Conservation (phyloP, 2,797 vertebrate genomes). For the Dromococcyx pavoninus region DNA sequence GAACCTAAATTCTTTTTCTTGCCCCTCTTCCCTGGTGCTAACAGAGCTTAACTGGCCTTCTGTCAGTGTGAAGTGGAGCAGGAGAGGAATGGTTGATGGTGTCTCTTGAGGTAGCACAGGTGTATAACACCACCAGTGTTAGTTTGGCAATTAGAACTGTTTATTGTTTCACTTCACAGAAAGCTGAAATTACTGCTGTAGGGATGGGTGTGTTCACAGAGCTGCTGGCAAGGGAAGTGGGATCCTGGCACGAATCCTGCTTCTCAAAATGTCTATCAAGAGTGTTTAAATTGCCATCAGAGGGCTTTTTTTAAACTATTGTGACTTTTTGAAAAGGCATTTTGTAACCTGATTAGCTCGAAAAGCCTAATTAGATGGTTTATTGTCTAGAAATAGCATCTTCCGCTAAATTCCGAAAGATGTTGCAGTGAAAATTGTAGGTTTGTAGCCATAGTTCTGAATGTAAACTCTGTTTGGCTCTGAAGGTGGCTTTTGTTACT, state of each 20-base stretch:
- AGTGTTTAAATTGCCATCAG: background rate
- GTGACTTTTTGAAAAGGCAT: background rate
- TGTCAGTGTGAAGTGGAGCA: background rate
- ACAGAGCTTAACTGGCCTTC: background rate
- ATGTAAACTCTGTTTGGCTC: background rate
- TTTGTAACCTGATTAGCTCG: slow-evolving; percentile 32
- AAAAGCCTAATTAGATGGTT: slow-evolving; percentile 11
- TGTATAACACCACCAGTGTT: background rate
- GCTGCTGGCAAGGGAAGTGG: background rate
- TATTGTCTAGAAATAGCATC: slow-evolving; percentile 32
- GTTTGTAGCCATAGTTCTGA: slow-evolving; percentile 13
- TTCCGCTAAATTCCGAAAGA: slow-evolving; percentile 17
- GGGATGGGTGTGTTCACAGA: background rate
- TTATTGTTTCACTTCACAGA: background rate
- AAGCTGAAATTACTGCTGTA: background rate
- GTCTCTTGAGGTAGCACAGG: background rate
- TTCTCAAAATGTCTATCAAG: background rate
- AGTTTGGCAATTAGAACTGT: background rate
- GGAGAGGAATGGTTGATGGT: fast-evolving
- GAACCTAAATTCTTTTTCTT: background rate
- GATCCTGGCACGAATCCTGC: background rate
- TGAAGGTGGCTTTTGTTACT: background rate
- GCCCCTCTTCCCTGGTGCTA: background rate
- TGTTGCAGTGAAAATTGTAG: background rate
- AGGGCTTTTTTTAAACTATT: background rate